Evolutionary conservation across 2,888 invertebrate species (phyloP).

Genomic region (Corbicula japonica): DNA sequence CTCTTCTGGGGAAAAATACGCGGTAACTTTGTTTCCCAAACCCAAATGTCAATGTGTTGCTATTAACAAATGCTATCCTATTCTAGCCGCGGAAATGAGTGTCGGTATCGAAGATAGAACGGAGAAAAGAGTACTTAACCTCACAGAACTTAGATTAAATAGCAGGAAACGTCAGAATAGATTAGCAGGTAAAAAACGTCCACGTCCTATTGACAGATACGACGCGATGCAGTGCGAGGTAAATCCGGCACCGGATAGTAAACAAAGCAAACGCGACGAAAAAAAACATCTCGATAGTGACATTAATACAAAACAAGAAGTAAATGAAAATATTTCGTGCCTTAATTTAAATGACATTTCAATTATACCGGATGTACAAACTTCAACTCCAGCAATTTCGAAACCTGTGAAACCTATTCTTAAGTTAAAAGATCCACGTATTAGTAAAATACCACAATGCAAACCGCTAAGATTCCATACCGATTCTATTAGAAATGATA

Average conservation of each 20-base stretch:
- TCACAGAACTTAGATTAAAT: neutral
- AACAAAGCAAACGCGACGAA: neutral
- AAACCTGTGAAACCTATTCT: neutral
- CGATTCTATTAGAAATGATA: neutral
- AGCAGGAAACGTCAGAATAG: conserved; percentile 5
- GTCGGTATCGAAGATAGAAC: conserved; percentile 2
- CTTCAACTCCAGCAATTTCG: neutral
- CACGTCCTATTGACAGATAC: conserved; percentile 1
- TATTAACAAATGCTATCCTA: neutral
- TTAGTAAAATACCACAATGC: neutral
- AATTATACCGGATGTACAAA: neutral
- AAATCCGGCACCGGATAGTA: conserved; percentile 2
- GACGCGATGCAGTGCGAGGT: neutral
- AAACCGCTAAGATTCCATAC: neutral
- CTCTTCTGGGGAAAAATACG: neutral
- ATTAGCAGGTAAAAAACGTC: neutral
- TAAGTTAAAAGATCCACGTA: neutral
- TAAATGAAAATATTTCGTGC: no score
- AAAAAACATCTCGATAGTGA: no score
- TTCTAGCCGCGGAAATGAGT: conserved; percentile 7
- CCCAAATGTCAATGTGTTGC: conserved; percentile 3
- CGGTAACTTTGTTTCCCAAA: neutral
- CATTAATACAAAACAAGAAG: no score
- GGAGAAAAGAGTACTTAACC: conserved; percentile 1
- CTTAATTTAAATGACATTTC: no score